These are phyloP conservation scores for Leptodactylus fallax DNA, from an alignment of 2,797 vertebrate genomes.

Conservation along the genomic window DNA sequence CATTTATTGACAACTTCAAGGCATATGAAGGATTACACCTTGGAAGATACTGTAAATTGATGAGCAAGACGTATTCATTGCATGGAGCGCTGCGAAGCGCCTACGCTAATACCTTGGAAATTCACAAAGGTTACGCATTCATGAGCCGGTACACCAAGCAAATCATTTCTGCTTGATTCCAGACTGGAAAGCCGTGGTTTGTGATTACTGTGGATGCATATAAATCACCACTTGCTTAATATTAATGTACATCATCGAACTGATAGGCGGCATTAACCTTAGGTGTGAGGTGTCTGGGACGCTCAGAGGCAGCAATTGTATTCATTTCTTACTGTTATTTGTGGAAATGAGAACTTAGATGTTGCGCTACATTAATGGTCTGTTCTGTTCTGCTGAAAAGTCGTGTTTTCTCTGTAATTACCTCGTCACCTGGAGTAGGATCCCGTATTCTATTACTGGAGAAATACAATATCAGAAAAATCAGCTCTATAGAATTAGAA, in stretches of 20 bases:
- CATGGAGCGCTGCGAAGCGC: neutral
- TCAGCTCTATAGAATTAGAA: neutral
- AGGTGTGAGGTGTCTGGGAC: neutral
- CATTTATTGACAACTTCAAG: conserved; percentile 38
- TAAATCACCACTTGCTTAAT: neutral
- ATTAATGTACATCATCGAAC: conserved; percentile 4
- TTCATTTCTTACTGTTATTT: conserved; percentile 11
- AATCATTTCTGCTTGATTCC: neutral
- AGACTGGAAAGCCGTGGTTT: neutral
- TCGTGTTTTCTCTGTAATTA: neutral
- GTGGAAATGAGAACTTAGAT: conserved; percentile 17
- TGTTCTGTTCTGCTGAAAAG: conserved; percentile 4
- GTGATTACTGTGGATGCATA: neutral
- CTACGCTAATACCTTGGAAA: neutral
- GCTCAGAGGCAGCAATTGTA: neutral
- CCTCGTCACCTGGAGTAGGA: neutral
- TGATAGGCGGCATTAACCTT: conserved; percentile 29
- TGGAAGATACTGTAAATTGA: conserved; percentile 29
- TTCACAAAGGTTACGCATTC: conserved; percentile 7
- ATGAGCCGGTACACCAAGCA: neutral
- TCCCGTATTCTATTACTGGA: neutral
- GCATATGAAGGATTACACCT: conserved; percentile 22
- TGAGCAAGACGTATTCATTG: neutral
- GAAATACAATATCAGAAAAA: neutral
- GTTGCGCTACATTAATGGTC: neutral